These are phyloP conservation scores for Zaprionus bogoriensis DNA, from an alignment of 2,888 invertebrate genomes.

Conservation along the genomic window DNA sequence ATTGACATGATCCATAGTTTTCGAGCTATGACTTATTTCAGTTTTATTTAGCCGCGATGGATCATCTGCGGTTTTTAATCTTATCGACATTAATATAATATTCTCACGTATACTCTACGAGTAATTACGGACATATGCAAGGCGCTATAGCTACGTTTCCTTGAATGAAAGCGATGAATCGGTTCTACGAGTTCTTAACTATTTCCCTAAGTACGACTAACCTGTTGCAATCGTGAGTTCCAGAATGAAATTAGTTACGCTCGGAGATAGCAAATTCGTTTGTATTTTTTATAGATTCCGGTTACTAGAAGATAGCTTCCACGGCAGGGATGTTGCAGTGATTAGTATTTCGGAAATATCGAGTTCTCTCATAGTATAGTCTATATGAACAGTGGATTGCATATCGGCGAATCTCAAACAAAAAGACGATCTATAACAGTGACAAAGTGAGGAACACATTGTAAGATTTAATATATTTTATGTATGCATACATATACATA, in stretches of 20 bases:
- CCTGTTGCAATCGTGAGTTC: not conserved
- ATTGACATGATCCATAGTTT: not conserved
- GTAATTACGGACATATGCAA: no score
- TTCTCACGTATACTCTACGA: not conserved
- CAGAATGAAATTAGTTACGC: not conserved
- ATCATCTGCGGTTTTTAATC: not conserved
- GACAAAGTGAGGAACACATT: slow-evolving; percentile 41
- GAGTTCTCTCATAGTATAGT: not conserved
- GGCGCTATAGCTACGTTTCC: no score
- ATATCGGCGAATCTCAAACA: slow-evolving; percentile 27
- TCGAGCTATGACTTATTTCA: not conserved
- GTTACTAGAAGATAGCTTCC: no score
- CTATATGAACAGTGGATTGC: slow-evolving; percentile 31
- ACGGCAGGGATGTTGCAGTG: no score
- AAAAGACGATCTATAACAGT: slow-evolving; percentile 15
- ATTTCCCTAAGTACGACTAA: not conserved
- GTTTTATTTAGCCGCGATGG: not conserved
- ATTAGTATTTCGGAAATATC: slow-evolving; percentile 9
- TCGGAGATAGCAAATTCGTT: not conserved
- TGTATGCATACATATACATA: slow-evolving; percentile 58
- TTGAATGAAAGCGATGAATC: not conserved
- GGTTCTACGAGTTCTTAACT: no score
- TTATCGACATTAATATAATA: not conserved
- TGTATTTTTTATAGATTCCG: no score
- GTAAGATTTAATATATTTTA: slow-evolving; percentile 26